Base-by-base conservation (phyloP, 2,888 invertebrate genomes). In the Tricholauxania praeusta region DNA sequence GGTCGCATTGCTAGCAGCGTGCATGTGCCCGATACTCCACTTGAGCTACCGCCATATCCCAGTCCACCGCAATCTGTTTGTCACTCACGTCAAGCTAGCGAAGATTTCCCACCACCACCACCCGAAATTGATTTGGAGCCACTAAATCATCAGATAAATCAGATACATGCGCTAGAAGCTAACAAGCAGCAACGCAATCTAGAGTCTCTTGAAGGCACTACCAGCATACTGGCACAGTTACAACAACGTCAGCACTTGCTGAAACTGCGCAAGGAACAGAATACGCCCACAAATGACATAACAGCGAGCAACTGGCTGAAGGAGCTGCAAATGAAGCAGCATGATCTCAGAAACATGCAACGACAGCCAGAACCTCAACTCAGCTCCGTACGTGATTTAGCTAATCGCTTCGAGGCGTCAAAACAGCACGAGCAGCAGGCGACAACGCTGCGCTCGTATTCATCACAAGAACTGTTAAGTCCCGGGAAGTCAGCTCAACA, bases 101-200 rank as follows among this genome's bases (percentile, higher is more conserved):
- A 95, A 87, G 96, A 96, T 80, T 96, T 96, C 81, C 96, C 96
- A 64, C 95, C 95, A 7, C 96, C 96, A 0, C 93, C 94, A 1
- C 93, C 93, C 0, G 86, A 86, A 66, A 89, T 93, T 63, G 93
- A 94, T 77, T 88, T 93, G 75, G 91, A 90, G 28, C 90, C 91
- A 0, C 86, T 92, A 0, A 91, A 91, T 74, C 91, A 92, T 76
- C 90, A 92, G 84, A 84, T 91, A 10, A 88, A 88, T 76, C 89
- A 89, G 79, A 88, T 91, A 65, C 86, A 86, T 63, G 84, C 82
- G 2, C 76, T 84, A 10, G 82, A 88, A 83, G 83, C 80, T 73
- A 84, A 85, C 67, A 85, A 87, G 19, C 84, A 87, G 19, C 87
- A 88, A 75, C 81, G 86, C n/a, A 86, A 88, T 59, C 78, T 85